phyloP scores from a whole-genome alignment of 2,888 invertebrate species.

The Drosophila sordidula region DNA sequence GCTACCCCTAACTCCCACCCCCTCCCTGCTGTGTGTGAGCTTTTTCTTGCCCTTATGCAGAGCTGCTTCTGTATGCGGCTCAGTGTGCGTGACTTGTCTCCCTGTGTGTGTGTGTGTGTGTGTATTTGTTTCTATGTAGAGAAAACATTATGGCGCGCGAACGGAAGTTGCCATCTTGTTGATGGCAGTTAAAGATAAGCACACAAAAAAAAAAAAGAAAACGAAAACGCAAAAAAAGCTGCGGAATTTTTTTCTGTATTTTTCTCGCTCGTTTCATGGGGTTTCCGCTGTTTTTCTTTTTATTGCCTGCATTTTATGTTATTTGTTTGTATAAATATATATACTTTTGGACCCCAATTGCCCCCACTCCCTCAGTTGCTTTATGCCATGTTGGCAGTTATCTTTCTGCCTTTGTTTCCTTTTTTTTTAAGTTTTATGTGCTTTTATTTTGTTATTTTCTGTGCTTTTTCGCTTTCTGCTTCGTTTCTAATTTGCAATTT shows the following conservation, averaged over 20 bases:
- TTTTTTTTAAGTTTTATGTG: slow-evolving; percentile 58
- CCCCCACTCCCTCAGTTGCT: no score
- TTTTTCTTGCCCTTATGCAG: slow-evolving; percentile 26
- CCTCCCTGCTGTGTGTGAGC: slow-evolving; percentile 14
- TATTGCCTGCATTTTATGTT: slow-evolving; percentile 72
- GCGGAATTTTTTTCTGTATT: slow-evolving; percentile 48
- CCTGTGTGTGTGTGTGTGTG: slow-evolving; percentile 42
- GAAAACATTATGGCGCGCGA: slow-evolving; percentile 84
- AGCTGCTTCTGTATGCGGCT: slow-evolving; percentile 33
- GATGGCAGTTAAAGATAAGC: slow-evolving; percentile 85
- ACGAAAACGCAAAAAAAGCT: slow-evolving; percentile 30
- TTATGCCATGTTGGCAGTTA: slow-evolving; percentile 57
- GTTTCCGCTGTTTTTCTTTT: slow-evolving; percentile 67
- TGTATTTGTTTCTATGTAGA: slow-evolving; percentile 65
- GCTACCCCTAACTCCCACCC: background rate
- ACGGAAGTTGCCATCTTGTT: slow-evolving; percentile 85
- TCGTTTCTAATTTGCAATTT: slow-evolving; percentile 84
- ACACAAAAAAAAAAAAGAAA: slow-evolving; percentile 48
- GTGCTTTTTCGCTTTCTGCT: slow-evolving; percentile 44
- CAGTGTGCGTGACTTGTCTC: slow-evolving; percentile 69
- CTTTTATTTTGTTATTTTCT: slow-evolving; percentile 56
- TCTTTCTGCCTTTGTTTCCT: slow-evolving; percentile 48
- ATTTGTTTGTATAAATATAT: slow-evolving; percentile 51
- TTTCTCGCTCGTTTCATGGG: slow-evolving; percentile 53
- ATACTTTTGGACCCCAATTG: background rate